These are phyloP conservation scores for Acromyrmex heyeri DNA, from an alignment of 1,140 invertebrate genomes.

Conservation along the genomic window DNA sequence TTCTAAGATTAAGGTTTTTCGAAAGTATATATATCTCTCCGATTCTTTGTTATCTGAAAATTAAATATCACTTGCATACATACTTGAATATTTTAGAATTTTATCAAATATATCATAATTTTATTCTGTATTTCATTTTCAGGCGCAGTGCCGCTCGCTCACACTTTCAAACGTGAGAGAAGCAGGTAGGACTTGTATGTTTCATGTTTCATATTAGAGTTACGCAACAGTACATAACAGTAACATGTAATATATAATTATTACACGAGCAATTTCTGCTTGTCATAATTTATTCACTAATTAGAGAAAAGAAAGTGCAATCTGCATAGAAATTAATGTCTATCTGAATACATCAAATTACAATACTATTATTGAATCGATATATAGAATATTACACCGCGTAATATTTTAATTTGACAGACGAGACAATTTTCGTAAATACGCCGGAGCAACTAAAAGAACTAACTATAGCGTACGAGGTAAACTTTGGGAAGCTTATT, in stretches of 20 bases:
- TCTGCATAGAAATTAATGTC: not conserved
- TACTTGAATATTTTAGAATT: not conserved
- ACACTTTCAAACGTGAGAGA: not conserved
- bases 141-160: constrained; percentile 29
- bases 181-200: not conserved
- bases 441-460: constrained; percentile 23
- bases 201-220: not conserved
- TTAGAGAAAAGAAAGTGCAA: not conserved
- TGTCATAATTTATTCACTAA: not conserved
- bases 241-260: not conserved
- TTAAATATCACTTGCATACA: not conserved
- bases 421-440: not conserved
- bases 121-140: not conserved
- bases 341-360: constrained; percentile 4
- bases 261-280: not conserved
- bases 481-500: not conserved
- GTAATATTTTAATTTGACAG: not conserved
- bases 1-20: not conserved
- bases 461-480: constrained; percentile 17
- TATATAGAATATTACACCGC: not conserved
- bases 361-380: not conserved
- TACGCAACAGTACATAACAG: not conserved
- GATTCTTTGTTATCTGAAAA: not conserved
- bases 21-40: not conserved
- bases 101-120: not conserved